Evolutionary conservation across 2,888 invertebrate species (phyloP).

Genomic region (Macrosiphum euphorbiae): DNA sequence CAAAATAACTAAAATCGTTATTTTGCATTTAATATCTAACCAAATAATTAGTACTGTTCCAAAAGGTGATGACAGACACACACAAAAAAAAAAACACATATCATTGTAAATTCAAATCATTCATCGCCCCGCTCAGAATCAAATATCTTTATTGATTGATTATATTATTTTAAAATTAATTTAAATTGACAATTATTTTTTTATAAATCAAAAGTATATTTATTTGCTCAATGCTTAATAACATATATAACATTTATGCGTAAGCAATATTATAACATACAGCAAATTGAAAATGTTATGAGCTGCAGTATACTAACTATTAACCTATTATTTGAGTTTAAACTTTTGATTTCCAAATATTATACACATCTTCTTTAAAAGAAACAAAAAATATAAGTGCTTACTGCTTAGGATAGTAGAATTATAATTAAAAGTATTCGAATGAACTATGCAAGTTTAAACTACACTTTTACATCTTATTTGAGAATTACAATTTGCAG

Average conservation of each 20-base stretch:
- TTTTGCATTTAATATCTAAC: too few relatives aligned
- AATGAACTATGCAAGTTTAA: neutral
- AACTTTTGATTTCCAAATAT: neutral
- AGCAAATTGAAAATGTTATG: neutral
- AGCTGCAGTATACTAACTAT: neutral
- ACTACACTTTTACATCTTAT: neutral
- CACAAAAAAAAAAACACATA: too few relatives aligned
- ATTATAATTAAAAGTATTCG: neutral
- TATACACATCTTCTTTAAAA: neutral
- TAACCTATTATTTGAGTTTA: neutral
- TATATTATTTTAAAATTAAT: neutral
- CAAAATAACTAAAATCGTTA: too few relatives aligned
- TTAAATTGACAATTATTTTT: neutral
- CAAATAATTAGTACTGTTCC: too few relatives aligned
- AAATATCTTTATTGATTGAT: neutral
- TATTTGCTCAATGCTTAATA: neutral
- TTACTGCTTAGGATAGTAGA: neutral
- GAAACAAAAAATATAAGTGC: neutral
- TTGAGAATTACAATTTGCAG: neutral
- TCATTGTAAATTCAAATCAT: too few relatives aligned
- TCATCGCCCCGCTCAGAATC: neutral
- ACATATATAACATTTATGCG: neutral
- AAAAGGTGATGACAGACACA: too few relatives aligned
- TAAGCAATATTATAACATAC: neutral
- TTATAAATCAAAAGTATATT: neutral